Evolutionary conservation across 2,113 vertebrate genomes (phyloP).

Genomic region (Pseudopodoces humilis): DNA sequence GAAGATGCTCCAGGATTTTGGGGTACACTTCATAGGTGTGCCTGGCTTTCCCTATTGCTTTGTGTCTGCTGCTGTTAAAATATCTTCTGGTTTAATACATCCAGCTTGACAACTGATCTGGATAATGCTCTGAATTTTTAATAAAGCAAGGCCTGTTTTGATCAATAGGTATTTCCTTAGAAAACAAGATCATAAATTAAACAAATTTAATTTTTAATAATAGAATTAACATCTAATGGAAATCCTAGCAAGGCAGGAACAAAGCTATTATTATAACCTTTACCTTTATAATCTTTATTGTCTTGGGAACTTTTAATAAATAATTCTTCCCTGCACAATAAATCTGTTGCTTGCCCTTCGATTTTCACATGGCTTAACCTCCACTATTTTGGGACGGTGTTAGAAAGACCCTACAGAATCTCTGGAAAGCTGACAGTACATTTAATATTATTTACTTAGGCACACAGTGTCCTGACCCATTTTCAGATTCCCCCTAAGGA

Average conservation of each 20-base stretch:
- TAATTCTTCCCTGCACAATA: neutral
- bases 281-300: neutral
- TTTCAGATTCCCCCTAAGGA: neutral
- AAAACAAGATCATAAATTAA: constrained; percentile 27
- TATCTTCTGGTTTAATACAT: neutral
- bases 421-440: neutral
- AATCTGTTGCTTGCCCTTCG: neutral
- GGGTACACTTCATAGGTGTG: no score
- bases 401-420: neutral
- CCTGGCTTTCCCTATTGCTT: neutral
- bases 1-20: neutral
- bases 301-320: neutral
- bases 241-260: neutral
- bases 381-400: neutral
- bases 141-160: neutral
- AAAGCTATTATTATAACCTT: neutral
- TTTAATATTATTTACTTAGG: neutral
- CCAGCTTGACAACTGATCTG: neutral
- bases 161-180: constrained; percentile 1
- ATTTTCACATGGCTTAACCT: neutral
- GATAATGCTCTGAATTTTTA: neutral
- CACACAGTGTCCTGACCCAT: neutral
- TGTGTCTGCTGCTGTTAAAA: neutral
- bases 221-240: neutral
- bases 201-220: constrained; percentile 16